These are phyloP conservation scores for Sula dactylatra DNA, from an alignment of 2,113 vertebrate genomes.

Conservation along the genomic window DNA sequence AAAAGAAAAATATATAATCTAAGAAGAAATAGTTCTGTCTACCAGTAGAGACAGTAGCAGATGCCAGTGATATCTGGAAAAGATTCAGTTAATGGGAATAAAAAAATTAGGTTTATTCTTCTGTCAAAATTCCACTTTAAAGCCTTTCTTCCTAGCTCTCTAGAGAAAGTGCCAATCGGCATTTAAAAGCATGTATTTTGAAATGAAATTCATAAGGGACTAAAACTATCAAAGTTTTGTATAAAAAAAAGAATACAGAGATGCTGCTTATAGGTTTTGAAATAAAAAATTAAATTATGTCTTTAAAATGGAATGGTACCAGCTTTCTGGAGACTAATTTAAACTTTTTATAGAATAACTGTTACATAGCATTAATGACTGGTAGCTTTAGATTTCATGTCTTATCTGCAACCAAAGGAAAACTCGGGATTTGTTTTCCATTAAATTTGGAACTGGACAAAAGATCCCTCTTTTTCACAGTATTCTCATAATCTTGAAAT, in stretches of 20 bases:
- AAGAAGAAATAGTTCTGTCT: slow-evolving; percentile 5
- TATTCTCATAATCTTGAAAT: background rate
- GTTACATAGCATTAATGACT: background rate
- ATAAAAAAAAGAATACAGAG: background rate
- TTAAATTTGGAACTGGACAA: background rate
- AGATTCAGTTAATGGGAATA: slow-evolving; percentile 4
- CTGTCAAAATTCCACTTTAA: slow-evolving; percentile 29
- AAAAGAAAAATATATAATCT: background rate
- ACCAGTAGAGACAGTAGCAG: background rate
- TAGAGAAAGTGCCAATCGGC: background rate
- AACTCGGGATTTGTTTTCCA: background rate
- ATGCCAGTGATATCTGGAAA: background rate
- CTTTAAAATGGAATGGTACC: slow-evolving; percentile 22
- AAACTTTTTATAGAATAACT: background rate
- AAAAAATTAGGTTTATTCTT: slow-evolving; percentile 23
- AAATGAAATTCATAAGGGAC: background rate
- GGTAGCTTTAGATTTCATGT: background rate
- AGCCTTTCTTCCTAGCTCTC: background rate
- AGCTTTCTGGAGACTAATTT: background rate
- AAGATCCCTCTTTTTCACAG: background rate
- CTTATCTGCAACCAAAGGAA: background rate
- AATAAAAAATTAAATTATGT: background rate
- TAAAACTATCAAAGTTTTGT: background rate
- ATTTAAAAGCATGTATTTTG: slow-evolving; percentile 4
- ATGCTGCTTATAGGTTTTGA: background rate